Conservation (phyloP, 2,888 invertebrate species). For the Perizoma affinitatum region DNA sequence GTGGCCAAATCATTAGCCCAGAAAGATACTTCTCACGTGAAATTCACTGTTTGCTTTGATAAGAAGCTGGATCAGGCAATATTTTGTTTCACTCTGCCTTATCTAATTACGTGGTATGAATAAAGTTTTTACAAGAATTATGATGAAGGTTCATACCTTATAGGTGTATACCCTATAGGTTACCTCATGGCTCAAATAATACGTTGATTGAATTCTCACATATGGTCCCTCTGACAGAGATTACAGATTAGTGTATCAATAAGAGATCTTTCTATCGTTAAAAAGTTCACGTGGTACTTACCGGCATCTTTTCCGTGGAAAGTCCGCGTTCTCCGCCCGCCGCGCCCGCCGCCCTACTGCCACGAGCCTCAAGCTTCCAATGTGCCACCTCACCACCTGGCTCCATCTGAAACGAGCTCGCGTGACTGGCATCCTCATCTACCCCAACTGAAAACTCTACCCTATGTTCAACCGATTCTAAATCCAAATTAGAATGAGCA, state of each 20-base stretch:
- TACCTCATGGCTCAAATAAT: too few relatives aligned
- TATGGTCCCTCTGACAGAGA: not conserved
- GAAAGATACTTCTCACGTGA: too few relatives aligned
- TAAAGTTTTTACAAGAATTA: too few relatives aligned
- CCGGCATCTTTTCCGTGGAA: conserved; percentile 70
- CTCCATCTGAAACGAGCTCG: conserved; percentile 75
- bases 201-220: too few relatives aligned
- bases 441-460: conserved; percentile 51
- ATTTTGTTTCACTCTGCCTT: too few relatives aligned
- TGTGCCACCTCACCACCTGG: conserved; percentile 78
- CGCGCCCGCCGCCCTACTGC: conserved; percentile 75
- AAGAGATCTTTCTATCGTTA: conserved; percentile 2
- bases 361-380: conserved; percentile 68
- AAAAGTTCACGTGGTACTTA: conserved; percentile 49
- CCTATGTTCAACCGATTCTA: conserved; percentile 47
- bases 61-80: not conserved
- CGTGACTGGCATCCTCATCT: conserved; percentile 70
- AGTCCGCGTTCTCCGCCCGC: conserved; percentile 68
- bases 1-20: too few relatives aligned
- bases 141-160: not conserved
- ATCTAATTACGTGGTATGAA: too few relatives aligned
- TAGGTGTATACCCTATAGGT: too few relatives aligned
- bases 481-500: conserved; percentile 45
- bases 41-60: too few relatives aligned
- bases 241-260: conserved; percentile 1